Evolutionary conservation across 2,113 vertebrate genomes (phyloP), one percentile per base, ranked within the genome.

Genomic region (Actinemys pallida): DNA sequence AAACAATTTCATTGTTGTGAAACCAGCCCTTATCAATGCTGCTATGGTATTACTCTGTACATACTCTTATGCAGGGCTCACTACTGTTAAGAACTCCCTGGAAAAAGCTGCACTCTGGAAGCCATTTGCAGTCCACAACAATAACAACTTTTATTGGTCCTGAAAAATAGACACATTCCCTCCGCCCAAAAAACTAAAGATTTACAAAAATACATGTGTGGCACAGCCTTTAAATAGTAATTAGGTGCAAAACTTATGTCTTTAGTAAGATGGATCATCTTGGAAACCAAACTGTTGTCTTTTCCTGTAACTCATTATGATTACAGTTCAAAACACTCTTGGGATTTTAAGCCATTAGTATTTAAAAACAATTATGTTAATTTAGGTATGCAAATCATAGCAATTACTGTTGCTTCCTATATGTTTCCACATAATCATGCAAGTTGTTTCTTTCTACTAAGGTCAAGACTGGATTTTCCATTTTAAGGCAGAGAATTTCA

Each of bases 331-430:
- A 93, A 96, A 65, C 79, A 95, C 50, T 0, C 95, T 85, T 87
- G 96, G 82, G 95, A 76, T 94, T 97, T 95, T 96, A 97, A 97
- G 81, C 79, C 11, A 56, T 76, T 96, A 97, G 47, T 92, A 93
- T 94, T 97, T 97, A 82, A 96, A 96, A 97, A 92, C 57, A 97
- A 94, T 95, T 97, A 94, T 95, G 93, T 75, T 96, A 97, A 97
- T 97, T 96, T 95, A 90, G 3, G 29, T 89, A 91, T 89, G 90
- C 25, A 96, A 97, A 91, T 47, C 49, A 86, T 4, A 94, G 27
- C 76, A 95, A 96, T 97, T 97, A 95, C 92, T 96, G 54, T 88
- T 84, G 35, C 42, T 97, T 98, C 93, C 75, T 97, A 94, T 96
- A 95, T 57, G 25, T 90, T 97, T 97, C 16, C 89, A 97, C 90